Conservation (phyloP, 1,140 invertebrate genomes). For the Eriocheir sinensis region DNA sequence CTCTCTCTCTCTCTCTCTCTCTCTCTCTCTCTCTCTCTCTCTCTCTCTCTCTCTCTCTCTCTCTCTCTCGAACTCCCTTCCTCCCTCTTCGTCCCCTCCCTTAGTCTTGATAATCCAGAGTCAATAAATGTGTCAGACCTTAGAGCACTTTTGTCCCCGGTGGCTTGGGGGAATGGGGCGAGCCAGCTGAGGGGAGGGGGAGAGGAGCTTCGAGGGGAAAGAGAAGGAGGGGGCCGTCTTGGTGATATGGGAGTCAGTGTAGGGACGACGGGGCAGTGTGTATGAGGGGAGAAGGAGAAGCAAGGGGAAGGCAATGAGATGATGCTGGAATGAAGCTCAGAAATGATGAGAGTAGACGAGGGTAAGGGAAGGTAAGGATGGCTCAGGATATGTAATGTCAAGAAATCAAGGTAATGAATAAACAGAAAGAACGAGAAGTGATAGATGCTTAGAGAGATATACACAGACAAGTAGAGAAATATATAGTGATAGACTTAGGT, state of each 20-base stretch:
- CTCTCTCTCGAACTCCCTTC: neutral
- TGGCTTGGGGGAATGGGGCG: slow-evolving; percentile 1
- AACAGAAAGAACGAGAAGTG: neutral
- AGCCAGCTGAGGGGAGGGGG: neutral
- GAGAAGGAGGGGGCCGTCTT: neutral
- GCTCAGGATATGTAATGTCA: neutral
- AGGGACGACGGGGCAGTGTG: neutral
- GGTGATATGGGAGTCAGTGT: neutral
- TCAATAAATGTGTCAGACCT: slow-evolving; percentile 49
- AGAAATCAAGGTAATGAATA: neutral
- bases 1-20: neutral
- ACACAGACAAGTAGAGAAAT: neutral
- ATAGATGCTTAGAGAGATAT: neutral
- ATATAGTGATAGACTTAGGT: neutral
- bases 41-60: neutral
- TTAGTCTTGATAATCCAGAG: slow-evolving; percentile 39
- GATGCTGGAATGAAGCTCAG: neutral
- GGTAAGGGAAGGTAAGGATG: neutral
- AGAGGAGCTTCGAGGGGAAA: neutral
- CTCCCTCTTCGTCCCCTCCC: neutral
- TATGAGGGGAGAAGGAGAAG: neutral
- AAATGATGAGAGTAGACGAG: neutral
- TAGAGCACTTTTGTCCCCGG: slow-evolving; percentile 44
- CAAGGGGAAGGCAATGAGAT: neutral
- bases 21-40: neutral